phyloP scores from a whole-genome alignment of 1,140 invertebrate genomes.

The Lasioglossum albipes region DNA sequence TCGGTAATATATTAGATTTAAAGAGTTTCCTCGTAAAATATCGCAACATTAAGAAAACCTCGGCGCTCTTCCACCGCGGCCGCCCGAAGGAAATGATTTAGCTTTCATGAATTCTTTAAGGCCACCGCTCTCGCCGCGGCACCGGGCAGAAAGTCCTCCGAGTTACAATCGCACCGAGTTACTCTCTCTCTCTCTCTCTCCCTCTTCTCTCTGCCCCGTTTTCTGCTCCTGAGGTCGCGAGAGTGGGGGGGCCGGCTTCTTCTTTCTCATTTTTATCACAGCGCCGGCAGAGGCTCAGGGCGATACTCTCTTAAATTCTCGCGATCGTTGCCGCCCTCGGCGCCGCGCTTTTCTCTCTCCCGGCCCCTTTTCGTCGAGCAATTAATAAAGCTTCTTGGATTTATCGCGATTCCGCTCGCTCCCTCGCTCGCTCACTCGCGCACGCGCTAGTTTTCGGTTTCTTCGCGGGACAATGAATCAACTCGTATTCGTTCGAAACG shows the following conservation, averaged over 20 bases:
- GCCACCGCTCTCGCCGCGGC: conserved; percentile 31
- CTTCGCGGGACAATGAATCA: background rate
- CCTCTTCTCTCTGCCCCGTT: background rate
- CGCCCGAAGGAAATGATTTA: conserved; percentile 73
- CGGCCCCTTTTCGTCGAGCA: conserved; percentile 19
- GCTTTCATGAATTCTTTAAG: conserved; percentile 72
- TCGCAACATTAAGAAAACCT: conserved; percentile 77
- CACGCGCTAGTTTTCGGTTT: background rate
- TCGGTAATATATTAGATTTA: conserved; percentile 79
- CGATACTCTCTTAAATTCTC: conserved; percentile 57
- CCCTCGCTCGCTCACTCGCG: background rate
- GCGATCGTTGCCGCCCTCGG: conserved; percentile 33
- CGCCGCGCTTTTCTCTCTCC: background rate
- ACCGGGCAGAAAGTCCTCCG: conserved; percentile 51
- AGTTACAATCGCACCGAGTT: conserved; percentile 48
- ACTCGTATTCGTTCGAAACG: no score
- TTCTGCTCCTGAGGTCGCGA: background rate
- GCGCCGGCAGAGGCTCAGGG: conserved; percentile 30
- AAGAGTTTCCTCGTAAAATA: conserved; percentile 77
- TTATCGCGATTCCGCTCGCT: background rate
- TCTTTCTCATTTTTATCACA: conserved; percentile 35
- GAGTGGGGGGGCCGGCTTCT: background rate
- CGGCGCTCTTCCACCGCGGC: conserved; percentile 47
- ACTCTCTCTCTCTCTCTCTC: conserved; percentile 4
- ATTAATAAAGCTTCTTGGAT: conserved; percentile 36